A percentile compares a stretch with the other conserved stretches of the same genome.
phyloP scores from a whole-genome alignment of 2,888 invertebrate genomes.

The Fragum sueziense region DNA sequence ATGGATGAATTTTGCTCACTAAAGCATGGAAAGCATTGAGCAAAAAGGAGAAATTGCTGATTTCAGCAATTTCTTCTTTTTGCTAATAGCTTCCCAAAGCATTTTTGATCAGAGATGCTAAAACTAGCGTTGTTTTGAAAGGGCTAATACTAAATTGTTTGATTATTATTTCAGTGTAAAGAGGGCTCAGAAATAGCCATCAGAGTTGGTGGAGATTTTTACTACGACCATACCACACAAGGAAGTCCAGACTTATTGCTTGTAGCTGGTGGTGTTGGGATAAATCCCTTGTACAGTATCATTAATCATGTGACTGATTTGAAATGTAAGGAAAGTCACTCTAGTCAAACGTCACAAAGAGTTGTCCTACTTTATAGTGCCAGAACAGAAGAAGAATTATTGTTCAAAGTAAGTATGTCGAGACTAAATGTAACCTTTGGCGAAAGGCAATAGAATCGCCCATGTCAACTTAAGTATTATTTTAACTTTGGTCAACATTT shows the following conservation, averaged over 20 bases:
- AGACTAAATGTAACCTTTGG: too few relatives aligned
- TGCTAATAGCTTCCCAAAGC: too few relatives aligned
- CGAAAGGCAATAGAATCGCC: too few relatives aligned
- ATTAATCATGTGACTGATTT: constrained; percentile 75
- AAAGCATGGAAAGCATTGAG: too few relatives aligned
- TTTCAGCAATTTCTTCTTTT: too few relatives aligned
- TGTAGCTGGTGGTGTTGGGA: constrained; percentile 83
- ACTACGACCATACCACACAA: constrained; percentile 72
- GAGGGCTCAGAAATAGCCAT: constrained; percentile 78
- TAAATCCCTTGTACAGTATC: constrained; percentile 83
- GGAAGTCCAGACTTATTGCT: constrained; percentile 76
- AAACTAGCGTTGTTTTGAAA: too few relatives aligned
- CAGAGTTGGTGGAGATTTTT: constrained; percentile 83
- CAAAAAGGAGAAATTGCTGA: too few relatives aligned
- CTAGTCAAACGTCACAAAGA: constrained; percentile 47
- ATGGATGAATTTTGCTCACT: too few relatives aligned
- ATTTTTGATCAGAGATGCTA: too few relatives aligned
- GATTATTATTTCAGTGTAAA: constrained; percentile 77
- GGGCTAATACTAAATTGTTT: too few relatives aligned
- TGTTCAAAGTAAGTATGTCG: constrained; percentile 80
- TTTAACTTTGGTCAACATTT: too few relatives aligned
- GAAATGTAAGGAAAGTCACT: constrained; percentile 41
- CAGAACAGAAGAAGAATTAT: constrained; percentile 78
- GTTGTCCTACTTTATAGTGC: constrained; percentile 81
- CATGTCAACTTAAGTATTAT: too few relatives aligned